Percentiles rank a stretch among this genome's conserved stretches.
Conservation (phyloP, 2,888 invertebrate species). For the Drosophila falleni region DNA sequence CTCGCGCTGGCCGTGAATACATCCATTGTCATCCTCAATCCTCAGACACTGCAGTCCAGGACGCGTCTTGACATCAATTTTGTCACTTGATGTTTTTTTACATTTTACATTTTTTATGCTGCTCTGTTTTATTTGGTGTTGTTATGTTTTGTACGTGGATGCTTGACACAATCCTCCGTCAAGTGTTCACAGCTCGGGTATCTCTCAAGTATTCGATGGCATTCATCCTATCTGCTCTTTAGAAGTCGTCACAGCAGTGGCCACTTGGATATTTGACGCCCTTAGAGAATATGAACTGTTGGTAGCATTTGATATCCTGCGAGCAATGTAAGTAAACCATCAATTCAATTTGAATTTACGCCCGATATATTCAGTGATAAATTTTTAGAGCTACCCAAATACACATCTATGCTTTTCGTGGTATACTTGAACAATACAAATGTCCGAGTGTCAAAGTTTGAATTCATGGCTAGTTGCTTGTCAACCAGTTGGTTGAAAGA, state of each 20-base stretch:
- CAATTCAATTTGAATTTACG: constrained; percentile 16
- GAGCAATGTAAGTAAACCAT: constrained; percentile 6
- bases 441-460: neutral
- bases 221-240: constrained; percentile 75
- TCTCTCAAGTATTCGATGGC: constrained; percentile 68
- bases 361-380: neutral
- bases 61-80: constrained; percentile 77
- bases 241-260: constrained; percentile 43
- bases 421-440: neutral
- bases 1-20: constrained; percentile 57
- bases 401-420: neutral
- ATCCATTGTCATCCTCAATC: constrained; percentile 18
- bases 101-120: constrained; percentile 40
- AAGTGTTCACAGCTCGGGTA: constrained; percentile 63
- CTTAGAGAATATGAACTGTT: neutral
- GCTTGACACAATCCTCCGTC: constrained; percentile 76
- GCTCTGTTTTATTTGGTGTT: constrained; percentile 26
- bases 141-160: constrained; percentile 67
- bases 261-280: constrained; percentile 12
- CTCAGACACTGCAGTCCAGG: constrained; percentile 16
- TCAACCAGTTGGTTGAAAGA: neutral
- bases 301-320: constrained; percentile 2
- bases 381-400: neutral
- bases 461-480: neutral
- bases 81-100: constrained; percentile 64